phyloP scores from a whole-genome alignment of 2,113 vertebrate genomes.

The Cyphomyrus plagiostoma region DNA sequence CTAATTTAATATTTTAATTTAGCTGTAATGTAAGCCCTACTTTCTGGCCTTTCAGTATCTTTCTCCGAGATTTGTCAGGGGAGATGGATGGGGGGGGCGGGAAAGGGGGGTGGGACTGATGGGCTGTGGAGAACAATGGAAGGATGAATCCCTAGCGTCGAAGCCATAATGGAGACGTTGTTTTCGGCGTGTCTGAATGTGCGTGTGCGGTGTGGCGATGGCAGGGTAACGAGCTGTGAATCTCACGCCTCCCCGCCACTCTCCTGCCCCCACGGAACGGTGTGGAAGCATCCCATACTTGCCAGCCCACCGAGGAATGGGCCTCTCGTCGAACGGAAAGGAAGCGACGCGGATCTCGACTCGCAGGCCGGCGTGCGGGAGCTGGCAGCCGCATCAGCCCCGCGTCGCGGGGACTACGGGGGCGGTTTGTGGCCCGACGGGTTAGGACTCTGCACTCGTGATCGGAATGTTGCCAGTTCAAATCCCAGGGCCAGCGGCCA shows the following conservation, averaged over 20 bases:
- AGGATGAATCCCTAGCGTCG: background rate
- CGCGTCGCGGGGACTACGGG: background rate
- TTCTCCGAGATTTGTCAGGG: background rate
- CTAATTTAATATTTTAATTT: conserved; percentile 23
- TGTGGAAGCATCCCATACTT: background rate
- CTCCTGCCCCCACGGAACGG: background rate
- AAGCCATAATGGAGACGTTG: background rate
- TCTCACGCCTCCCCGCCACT: background rate
- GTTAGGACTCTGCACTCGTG: background rate
- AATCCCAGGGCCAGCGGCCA: background rate
- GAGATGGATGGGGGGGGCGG: background rate
- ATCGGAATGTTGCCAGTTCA: background rate
- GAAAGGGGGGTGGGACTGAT: background rate
- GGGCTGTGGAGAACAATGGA: background rate
- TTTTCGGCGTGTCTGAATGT: background rate
- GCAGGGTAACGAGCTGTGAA: background rate
- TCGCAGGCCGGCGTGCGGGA: background rate
- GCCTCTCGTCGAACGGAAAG: background rate
- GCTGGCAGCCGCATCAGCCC: background rate
- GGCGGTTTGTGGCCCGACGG: background rate
- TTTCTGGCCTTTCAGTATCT: background rate
- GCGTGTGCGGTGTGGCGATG: background rate
- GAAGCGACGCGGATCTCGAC: background rate
- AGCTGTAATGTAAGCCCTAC: conserved; percentile 20
- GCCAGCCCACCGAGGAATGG: background rate